These are phyloP conservation scores for Tinea pellionella DNA, from an alignment of 2,888 invertebrate genomes.

Conservation along the genomic window DNA sequence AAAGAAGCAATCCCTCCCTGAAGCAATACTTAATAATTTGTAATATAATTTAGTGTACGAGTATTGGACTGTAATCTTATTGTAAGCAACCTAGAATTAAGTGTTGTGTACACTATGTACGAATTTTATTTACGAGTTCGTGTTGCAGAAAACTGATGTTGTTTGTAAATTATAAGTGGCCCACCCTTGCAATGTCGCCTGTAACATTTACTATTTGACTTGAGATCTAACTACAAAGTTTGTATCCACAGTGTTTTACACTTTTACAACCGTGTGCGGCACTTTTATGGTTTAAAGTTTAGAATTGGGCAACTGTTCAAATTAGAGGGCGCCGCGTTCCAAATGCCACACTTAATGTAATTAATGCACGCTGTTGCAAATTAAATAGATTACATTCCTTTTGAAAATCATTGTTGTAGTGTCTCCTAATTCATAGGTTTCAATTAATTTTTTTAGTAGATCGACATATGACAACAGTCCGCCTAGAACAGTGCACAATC, in stretches of 20 bases:
- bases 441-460: too few relatives aligned
- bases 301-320: conserved; percentile 11
- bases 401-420: not conserved
- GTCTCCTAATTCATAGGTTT: not conserved
- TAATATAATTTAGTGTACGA: too few relatives aligned
- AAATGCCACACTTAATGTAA: conserved; percentile 9
- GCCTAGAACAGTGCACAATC: too few relatives aligned
- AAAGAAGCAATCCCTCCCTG: too few relatives aligned
- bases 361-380: conserved; percentile 12
- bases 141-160: not conserved
- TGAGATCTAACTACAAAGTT: conserved; percentile 5
- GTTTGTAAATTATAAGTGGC: not conserved
- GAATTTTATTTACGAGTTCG: not conserved
- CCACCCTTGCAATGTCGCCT: conserved; percentile 10
- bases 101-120: not conserved
- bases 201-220: conserved; percentile 7
- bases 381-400: conserved; percentile 4
- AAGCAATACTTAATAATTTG: too few relatives aligned
- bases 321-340: conserved; percentile 9
- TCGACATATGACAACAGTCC: too few relatives aligned
- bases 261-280: conserved; percentile 7
- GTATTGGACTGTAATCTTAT: not conserved
- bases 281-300: conserved; percentile 13
- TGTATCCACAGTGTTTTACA: conserved; percentile 10
- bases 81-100: not conserved